These are phyloP conservation scores for Pedetes capensis DNA, from an alignment of 2,113 vertebrate species.

Conservation along the genomic window DNA sequence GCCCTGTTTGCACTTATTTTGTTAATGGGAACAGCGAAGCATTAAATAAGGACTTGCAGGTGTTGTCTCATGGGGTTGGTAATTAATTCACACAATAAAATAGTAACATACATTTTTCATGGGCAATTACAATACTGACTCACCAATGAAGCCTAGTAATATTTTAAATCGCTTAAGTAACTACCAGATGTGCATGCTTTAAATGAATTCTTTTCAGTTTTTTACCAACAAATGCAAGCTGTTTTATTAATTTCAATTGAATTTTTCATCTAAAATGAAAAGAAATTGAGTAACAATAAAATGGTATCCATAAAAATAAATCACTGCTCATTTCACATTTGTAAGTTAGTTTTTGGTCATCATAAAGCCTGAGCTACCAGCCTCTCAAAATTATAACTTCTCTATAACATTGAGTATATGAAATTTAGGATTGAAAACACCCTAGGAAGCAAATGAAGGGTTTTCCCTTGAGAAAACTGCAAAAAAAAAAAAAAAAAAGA, in stretches of 20 bases:
- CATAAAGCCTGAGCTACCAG: conserved; percentile 5
- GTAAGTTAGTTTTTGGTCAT: conserved; percentile 25
- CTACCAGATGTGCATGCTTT: conserved; percentile 46
- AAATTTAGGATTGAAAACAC: conserved; percentile 52
- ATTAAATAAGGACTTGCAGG: conserved; percentile 46
- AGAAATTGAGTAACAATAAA: conserved; percentile 39
- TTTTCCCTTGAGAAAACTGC: neutral
- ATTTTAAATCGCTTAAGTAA: conserved; percentile 42
- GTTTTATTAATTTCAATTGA: conserved; percentile 50
- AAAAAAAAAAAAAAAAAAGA: neutral
- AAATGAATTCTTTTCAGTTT: conserved; percentile 35
- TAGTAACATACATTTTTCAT: conserved; percentile 24
- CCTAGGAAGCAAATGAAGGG: conserved; percentile 46
- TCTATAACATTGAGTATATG: neutral
- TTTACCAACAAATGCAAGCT: conserved; percentile 31
- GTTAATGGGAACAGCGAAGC: neutral
- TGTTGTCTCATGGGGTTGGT: conserved; percentile 48
- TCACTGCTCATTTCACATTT: neutral
- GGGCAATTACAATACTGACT: conserved; percentile 34
- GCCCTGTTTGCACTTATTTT: neutral
- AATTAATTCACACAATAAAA: conserved; percentile 55
- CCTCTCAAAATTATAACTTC: neutral
- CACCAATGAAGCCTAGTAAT: conserved; percentile 38
- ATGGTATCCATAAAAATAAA: conserved; percentile 38
- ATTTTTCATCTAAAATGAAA: conserved; percentile 23